These are phyloP conservation scores for Procavia capensis DNA, from an alignment of 2,113 vertebrate genomes.

Conservation along the genomic window DNA sequence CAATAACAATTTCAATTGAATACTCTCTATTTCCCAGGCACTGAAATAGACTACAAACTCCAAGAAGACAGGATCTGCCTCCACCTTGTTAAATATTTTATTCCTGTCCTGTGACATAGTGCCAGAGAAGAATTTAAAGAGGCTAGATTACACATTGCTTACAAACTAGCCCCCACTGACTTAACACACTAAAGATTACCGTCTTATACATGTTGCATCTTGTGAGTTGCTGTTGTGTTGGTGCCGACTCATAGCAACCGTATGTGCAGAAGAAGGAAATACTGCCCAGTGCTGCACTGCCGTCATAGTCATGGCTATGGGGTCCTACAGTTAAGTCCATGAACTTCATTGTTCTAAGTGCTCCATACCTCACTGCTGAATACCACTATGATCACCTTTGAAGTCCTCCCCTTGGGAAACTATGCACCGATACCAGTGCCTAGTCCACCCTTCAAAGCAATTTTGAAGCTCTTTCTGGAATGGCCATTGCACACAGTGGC, in stretches of 20 bases:
- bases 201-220: background rate
- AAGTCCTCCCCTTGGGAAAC: too few species aligned
- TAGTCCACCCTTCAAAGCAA: too few species aligned
- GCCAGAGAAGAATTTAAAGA: background rate
- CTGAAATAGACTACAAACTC: background rate
- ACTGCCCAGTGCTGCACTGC: background rate
- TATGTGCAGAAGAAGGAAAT: background rate
- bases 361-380: too few species aligned
- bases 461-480: too few species aligned
- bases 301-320: background rate
- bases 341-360: too few species aligned
- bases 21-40: background rate
- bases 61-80: background rate
- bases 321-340: too few species aligned
- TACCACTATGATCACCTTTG: too few species aligned
- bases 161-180: background rate
- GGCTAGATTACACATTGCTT: background rate
- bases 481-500: too few species aligned
- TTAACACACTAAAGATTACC: too few species aligned
- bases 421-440: too few species aligned
- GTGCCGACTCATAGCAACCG: background rate
- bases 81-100: background rate
- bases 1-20: background rate
- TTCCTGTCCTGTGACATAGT: rapidly evolving
- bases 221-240: background rate